phyloP scores from a whole-genome alignment of 2,888 invertebrate genomes.

The Podotricha telesiphe region DNA sequence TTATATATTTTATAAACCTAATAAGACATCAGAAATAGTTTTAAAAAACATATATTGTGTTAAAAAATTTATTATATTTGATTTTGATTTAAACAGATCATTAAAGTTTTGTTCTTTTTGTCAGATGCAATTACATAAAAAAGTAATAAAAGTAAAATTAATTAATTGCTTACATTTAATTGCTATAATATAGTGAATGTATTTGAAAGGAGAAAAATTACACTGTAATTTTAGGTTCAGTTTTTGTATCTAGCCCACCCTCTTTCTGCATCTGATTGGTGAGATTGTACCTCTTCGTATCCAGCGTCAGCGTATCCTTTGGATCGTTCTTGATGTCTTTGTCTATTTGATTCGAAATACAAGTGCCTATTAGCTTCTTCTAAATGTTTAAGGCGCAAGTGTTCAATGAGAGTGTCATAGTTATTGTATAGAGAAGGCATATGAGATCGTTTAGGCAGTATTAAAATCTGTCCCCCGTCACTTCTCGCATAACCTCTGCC shows the following conservation, averaged over 20 bases:
- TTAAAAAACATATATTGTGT: neutral
- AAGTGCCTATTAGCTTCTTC: conserved; percentile 48
- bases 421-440: conserved; percentile 57
- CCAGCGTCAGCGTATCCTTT: neutral
- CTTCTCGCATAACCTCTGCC: conserved; percentile 71
- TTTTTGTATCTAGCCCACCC: conserved; percentile 13
- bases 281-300: neutral
- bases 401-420: conserved; percentile 68
- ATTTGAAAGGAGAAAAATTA: neutral
- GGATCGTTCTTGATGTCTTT: neutral
- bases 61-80: neutral
- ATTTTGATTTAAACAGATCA: neutral
- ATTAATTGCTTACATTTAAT: neutral
- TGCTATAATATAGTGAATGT: neutral
- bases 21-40: neutral
- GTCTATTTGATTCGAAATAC: neutral
- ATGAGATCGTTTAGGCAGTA: conserved; percentile 61
- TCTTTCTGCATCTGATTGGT: conserved; percentile 9
- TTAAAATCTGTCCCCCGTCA: conserved; percentile 69
- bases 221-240: neutral
- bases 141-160: neutral
- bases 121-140: neutral
- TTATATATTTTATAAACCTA: neutral
- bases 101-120: neutral
- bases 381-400: conserved; percentile 59